phyloP scores from a whole-genome alignment of 2,888 invertebrate genomes.

The Parnassius smintheus region DNA sequence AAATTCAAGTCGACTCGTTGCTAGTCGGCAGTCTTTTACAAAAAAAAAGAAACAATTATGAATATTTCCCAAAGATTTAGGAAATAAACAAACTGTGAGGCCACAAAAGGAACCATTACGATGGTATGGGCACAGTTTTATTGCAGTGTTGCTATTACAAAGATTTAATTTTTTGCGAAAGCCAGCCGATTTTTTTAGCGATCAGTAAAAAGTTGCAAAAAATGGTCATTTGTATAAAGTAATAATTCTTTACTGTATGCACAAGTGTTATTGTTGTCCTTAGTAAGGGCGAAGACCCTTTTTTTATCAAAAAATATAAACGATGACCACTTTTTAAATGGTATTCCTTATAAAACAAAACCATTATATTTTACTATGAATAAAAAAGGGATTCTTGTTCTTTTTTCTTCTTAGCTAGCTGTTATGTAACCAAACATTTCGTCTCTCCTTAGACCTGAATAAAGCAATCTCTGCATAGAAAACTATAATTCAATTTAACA shows the following conservation, averaged over 20 bases:
- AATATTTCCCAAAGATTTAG: conserved; percentile 37
- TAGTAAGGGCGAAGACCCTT: conserved; percentile 32
- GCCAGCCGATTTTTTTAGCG: conserved; percentile 49
- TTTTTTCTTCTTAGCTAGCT: background rate
- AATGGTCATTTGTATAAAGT: conserved; percentile 49
- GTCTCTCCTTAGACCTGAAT: background rate
- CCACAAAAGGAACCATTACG: conserved; percentile 47
- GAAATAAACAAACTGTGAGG: conserved; percentile 43
- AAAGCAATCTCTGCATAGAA: conserved; percentile 11
- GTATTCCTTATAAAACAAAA: conserved; percentile 28
- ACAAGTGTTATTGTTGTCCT: conserved; percentile 47
- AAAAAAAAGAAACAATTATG: conserved; percentile 43
- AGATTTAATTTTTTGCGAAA: conserved; percentile 52
- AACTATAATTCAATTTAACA: conserved; percentile 16
- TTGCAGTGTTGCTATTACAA: conserved; percentile 37
- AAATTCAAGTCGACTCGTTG: too few species aligned
- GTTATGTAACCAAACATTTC: conserved; percentile 6
- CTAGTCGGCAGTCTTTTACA: conserved; percentile 45
- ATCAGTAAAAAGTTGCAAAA: conserved; percentile 55
- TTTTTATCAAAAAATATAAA: conserved; percentile 38
- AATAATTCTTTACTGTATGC: conserved; percentile 51
- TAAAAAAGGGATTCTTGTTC: conserved; percentile 8
- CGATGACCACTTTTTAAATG: conserved; percentile 29
- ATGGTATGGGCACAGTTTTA: conserved; percentile 35
- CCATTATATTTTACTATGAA: conserved; percentile 3